phyloP scores from a whole-genome alignment of 2,113 vertebrate species.

The Paradoxurus hermaphroditus region DNA sequence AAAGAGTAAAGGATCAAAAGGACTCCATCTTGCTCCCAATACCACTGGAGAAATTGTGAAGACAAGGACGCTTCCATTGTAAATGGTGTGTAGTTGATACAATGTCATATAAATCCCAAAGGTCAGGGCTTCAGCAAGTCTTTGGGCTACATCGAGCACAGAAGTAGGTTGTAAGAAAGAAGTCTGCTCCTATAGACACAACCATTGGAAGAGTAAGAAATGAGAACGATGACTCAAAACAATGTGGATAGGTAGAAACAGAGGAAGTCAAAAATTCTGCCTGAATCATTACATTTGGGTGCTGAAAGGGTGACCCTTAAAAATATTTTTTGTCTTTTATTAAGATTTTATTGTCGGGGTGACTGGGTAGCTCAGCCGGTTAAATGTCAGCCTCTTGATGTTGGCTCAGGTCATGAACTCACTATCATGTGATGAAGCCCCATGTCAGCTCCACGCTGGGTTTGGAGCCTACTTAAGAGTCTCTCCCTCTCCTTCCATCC shows the following conservation, averaged over 20 bases:
- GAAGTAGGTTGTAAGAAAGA: not conserved
- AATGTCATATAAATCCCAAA: not conserved
- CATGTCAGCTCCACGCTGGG: no score
- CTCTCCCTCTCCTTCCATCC: no score
- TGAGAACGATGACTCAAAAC: not conserved
- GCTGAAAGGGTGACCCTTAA: not conserved
- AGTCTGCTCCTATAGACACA: not conserved
- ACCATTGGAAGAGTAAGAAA: not conserved
- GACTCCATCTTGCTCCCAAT: not conserved
- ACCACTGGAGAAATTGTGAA: not conserved
- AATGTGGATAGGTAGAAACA: not conserved
- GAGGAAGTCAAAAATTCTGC: not conserved
- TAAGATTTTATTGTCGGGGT: not conserved
- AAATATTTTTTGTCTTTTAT: not conserved
- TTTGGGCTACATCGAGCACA: not conserved
- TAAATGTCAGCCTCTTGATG: no score
- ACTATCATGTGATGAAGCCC: no score
- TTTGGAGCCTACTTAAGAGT: no score
- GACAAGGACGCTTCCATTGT: not conserved
- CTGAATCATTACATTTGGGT: not conserved
- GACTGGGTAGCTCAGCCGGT: no score
- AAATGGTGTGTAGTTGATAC: not conserved
- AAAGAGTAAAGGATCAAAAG: not conserved
- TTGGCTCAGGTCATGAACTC: no score
- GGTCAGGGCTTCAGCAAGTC: not conserved